phyloP scores from a whole-genome alignment of 2,888 invertebrate genomes.

The Fragum sueziense region DNA sequence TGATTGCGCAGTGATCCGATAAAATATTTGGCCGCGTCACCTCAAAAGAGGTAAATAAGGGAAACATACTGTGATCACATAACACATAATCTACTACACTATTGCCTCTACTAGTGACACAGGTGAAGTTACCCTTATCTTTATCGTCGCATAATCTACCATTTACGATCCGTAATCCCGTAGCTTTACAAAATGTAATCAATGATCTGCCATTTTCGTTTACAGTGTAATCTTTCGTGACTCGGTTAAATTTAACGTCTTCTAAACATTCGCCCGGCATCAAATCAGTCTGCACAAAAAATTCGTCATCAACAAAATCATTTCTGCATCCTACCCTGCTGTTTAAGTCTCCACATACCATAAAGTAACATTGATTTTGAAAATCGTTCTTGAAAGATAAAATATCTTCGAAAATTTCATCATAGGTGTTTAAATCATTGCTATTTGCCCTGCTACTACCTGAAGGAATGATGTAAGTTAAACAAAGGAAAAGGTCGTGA shows the following conservation, averaged over 20 bases:
- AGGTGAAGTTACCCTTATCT: conserved; percentile 25
- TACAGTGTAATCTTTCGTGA: conserved; percentile 9
- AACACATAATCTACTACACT: conserved; percentile 32
- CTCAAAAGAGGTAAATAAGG: background rate
- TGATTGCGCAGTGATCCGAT: conserved; percentile 27
- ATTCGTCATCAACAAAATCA: conserved; percentile 17
- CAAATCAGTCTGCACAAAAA: conserved; percentile 3
- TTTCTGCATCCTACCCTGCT: background rate
- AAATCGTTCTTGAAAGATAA: background rate
- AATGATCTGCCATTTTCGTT: conserved; percentile 23
- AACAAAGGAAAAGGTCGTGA: no score
- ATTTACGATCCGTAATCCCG: conserved; percentile 34
- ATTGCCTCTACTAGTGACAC: conserved; percentile 12
- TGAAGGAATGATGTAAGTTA: no score
- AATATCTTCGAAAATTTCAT: conserved; percentile 14
- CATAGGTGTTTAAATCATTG: no score
- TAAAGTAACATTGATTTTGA: background rate
- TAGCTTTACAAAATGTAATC: conserved; percentile 13
- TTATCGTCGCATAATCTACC: conserved; percentile 16
- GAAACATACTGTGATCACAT: conserved; percentile 12
- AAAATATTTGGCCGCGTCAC: conserved; percentile 29
- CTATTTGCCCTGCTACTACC: no score
- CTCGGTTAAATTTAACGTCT: background rate
- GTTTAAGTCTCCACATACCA: conserved; percentile 13
- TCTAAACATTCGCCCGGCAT: background rate